phyloP scores from a whole-genome alignment of 2,113 vertebrate species.

The Nerophis lumbriciformis region DNA sequence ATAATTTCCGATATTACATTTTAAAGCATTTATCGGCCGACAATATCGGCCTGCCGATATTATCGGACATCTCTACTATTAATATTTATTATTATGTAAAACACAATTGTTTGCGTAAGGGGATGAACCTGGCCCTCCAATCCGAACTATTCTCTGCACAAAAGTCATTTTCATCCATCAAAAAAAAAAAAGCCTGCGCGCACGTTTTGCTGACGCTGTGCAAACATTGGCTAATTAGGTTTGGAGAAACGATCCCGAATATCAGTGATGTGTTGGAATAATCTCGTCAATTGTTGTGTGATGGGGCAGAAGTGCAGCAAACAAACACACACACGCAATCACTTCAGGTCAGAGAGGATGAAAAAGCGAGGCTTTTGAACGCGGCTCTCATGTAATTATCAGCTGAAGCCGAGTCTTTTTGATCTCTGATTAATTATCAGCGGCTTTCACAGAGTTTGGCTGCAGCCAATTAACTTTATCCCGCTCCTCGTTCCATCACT shows the following conservation, averaged over 20 bases:
- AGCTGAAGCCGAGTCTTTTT: slow-evolving; percentile 45
- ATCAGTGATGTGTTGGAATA: slow-evolving; percentile 19
- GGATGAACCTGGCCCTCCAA: slow-evolving; percentile 2
- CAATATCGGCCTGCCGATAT: no score
- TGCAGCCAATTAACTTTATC: slow-evolving; percentile 57
- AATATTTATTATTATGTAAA: no score
- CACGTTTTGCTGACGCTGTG: background rate
- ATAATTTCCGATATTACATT: no score
- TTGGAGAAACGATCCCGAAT: slow-evolving; percentile 31
- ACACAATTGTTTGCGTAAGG: background rate
- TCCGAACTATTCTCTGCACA: slow-evolving; percentile 2
- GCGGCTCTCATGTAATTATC: slow-evolving; percentile 62
- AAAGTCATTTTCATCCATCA: slow-evolving; percentile 1
- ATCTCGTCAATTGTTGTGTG: slow-evolving; percentile 27
- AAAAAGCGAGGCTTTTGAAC: background rate
- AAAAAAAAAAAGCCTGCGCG: background rate
- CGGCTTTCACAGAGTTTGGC: slow-evolving; percentile 25
- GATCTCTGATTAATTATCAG: slow-evolving; percentile 63
- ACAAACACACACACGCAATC: slow-evolving; percentile 7
- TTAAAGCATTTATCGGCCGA: no score
- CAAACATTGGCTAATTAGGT: slow-evolving; percentile 25
- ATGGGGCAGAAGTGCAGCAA: slow-evolving; percentile 36
- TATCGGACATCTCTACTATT: no score
- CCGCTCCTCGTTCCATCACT: slow-evolving; percentile 49
- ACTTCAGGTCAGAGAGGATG: slow-evolving; percentile 23